Evolutionary conservation across 2,888 invertebrate genomes (phyloP), one percentile per base, ranked within the genome.

Genomic region (Xylophagus ater): DNA sequence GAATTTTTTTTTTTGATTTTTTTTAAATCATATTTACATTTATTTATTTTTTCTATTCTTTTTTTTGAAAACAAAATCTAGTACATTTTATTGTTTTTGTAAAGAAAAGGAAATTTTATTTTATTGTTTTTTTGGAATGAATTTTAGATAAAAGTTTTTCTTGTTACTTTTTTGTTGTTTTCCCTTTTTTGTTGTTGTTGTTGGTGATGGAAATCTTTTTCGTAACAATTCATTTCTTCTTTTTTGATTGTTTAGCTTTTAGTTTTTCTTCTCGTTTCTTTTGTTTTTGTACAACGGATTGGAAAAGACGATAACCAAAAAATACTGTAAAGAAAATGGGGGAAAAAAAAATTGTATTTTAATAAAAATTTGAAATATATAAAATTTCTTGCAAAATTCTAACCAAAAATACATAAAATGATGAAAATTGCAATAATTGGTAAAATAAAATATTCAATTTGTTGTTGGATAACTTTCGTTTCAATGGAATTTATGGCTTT

Each of bases 251-350:
- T 57, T 82, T 85, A 35, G 73, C 65, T 53, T 76, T 80, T 58
- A 72, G 77, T 64, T 85, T 86, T 52, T 84, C 83, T 55, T 83
- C 81, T 47, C 73, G 70, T 50, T 76, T 78, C 45, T 67, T 62
- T 51, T 83, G 77, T 51, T 81, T 79, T n/a, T 82, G 81, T 42
- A 72, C 71, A 50, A 84, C 65, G 37, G 80, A 81, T 60, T 74
- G 76, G 64, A 80, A 80, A 32, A 86, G 68, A 60, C 81, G 84
- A 69, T 82, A 84, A 40, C 80, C 78, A 66, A 86, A 81, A 69
- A 84, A 81, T 38, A 76, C 86, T 86, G 73, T 6, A 74, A 77
- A 45, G 47, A 56, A 53, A 33, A 41, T 18, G 14, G 29, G n/a
- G 26, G 19, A 18, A 37, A 18, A 21, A 15, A 21, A 26, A 17